These are phyloP conservation scores for Sinocyclocheilus anshuiensis DNA, from an alignment of 2,113 vertebrate genomes.

Conservation along the genomic window DNA sequence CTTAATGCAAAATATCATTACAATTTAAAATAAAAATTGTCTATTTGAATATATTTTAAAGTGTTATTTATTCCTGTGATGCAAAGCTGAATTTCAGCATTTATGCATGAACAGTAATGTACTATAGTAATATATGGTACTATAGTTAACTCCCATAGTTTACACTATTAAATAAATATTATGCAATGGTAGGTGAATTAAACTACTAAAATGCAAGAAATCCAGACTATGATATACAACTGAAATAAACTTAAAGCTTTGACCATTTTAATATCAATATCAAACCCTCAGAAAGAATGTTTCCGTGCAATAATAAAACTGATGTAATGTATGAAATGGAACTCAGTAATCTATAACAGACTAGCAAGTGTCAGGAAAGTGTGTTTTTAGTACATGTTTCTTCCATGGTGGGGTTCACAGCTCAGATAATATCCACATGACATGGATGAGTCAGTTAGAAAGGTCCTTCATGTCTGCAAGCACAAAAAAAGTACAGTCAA, in stretches of 20 bases:
- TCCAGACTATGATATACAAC: neutral
- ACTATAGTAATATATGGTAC: neutral
- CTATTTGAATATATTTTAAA: too few relatives aligned
- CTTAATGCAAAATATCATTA: neutral
- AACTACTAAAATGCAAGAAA: neutral
- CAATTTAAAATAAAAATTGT: neutral
- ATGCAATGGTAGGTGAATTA: neutral
- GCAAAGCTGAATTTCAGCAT: neutral
- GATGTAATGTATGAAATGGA: neutral
- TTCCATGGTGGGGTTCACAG: constrained; percentile 40
- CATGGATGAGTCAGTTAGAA: constrained; percentile 28
- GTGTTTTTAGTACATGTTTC: constrained; percentile 35
- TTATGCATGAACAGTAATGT: neutral
- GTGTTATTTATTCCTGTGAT: neutral
- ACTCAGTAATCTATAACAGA: too few relatives aligned
- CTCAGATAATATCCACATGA: constrained; percentile 18
- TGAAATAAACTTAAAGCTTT: neutral
- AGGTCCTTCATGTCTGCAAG: constrained; percentile 27
- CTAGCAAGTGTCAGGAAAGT: neutral
- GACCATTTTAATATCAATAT: neutral
- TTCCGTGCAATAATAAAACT: neutral
- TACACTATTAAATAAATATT: neutral
- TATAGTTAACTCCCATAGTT: neutral
- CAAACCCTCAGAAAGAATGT: neutral
- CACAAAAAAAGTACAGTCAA: neutral